Evolutionary conservation across 2,113 vertebrate species (phyloP), one percentile per base, ranked within the genome.

Genomic region (Semicossyphus pulcher): DNA sequence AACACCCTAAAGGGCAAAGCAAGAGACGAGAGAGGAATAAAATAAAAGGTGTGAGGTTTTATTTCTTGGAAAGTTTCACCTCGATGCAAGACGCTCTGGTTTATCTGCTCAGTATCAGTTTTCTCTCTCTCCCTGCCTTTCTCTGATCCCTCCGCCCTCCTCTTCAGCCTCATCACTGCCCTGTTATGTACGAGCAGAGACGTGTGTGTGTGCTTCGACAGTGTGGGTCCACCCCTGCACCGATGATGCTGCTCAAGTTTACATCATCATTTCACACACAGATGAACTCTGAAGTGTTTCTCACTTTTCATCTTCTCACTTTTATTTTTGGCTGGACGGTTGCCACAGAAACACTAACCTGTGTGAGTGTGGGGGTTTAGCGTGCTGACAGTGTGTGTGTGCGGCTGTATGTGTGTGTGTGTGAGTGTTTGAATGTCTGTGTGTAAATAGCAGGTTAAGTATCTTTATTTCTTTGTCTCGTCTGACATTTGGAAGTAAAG

Each of bases 261-360:
- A 16, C 51, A n/a, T 56, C 59, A 61, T 48, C 54, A 2, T 29
- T 44, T 53, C 42, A 72, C 58, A 32, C 20, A 25, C 34, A 16
- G 5, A 25, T 4, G 9, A 49, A 45, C 45, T 52, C 45, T 3
- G 6, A 16, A 26, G 58, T 21, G 48, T 36, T 51, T 45, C 41
- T 73, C 32, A 6, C 36, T 21, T 18, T 21, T 45, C 28, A 14
- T 48, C 45, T 44, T 28, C 34, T 59, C 36, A 56, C 41, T 56
- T 59, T 37, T 69, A 48, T 76, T 65, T 54, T 32, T 7, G 32
- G 26, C 34, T 10, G 15, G 31, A 32, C 16, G n/a, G 65, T 60
- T 65, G 37, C 60, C 48, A 61, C 47, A 53, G 78, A 59, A 53
- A 76, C 78, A 3, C 36, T 42, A 10, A 52, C 52, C 44, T 64